Conservation (phyloP, 2,888 invertebrate species). For the Esperia sulphurella region DNA sequence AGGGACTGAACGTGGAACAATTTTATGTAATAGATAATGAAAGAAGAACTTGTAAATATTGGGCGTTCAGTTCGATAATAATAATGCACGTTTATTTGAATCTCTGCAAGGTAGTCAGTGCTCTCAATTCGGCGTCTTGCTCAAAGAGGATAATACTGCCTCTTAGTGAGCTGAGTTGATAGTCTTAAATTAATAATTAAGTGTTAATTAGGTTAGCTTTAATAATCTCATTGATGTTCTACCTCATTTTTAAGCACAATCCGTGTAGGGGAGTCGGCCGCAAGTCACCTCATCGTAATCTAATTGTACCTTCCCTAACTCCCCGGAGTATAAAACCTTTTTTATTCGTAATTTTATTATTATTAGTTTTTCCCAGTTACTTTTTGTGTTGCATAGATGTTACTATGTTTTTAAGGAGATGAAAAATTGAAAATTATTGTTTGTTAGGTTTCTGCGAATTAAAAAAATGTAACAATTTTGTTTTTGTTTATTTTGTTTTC, state of each 20-base stretch:
- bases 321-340: slow-evolving; percentile 75
- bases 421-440: slow-evolving; percentile 74
- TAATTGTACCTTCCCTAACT: slow-evolving; percentile 76
- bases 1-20: slow-evolving; percentile 26
- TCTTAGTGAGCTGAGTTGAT: slow-evolving; percentile 47
- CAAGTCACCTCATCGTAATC: slow-evolving; percentile 59
- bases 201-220: slow-evolving; percentile 69
- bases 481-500: slow-evolving; percentile 58
- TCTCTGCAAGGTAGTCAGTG: slow-evolving; percentile 73
- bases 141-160: slow-evolving; percentile 38
- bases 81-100: slow-evolving; percentile 54
- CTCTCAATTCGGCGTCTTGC: slow-evolving; percentile 54
- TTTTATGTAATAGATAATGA: slow-evolving; percentile 24
- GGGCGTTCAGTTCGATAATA: slow-evolving; percentile 19
- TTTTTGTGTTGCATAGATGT: slow-evolving; percentile 81
- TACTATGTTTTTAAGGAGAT: slow-evolving; percentile 78
- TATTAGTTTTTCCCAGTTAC: slow-evolving; percentile 70
- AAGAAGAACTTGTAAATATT: slow-evolving; percentile 24
- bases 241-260: slow-evolving; percentile 57
- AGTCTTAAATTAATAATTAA: slow-evolving; percentile 54
- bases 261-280: slow-evolving; percentile 53
- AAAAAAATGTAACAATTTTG: slow-evolving; percentile 76
- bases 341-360: slow-evolving; percentile 58
- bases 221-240: slow-evolving; percentile 73
- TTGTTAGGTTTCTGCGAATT: slow-evolving; percentile 80